A percentile compares a stretch with the other conserved stretches of the same genome.
Evolutionary conservation across 2,888 invertebrate genomes (phyloP).

Genomic region (Callyntrura sp.): DNA sequence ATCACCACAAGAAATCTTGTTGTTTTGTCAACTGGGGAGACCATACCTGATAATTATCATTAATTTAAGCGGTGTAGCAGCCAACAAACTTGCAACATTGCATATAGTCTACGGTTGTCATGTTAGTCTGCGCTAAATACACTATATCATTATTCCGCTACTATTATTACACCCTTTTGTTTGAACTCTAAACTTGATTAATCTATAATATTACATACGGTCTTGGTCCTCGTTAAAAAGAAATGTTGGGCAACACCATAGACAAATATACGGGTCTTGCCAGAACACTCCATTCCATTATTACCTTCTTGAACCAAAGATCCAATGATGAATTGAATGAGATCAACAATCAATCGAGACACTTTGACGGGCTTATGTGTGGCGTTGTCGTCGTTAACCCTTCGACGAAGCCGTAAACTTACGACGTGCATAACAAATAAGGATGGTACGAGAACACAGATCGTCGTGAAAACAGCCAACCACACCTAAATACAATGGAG

Average conservation of each 20-base stretch:
- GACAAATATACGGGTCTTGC: no score
- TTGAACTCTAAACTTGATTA: no score
- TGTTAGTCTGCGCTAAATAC: no score
- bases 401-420: slow-evolving; percentile 72
- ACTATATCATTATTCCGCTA: no score
- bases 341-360: slow-evolving; percentile 63
- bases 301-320: slow-evolving; percentile 83
- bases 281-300: no score
- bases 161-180: no score
- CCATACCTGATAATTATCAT: slow-evolving; percentile 75
- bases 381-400: slow-evolving; percentile 14
- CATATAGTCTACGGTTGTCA: no score
- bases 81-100: no score
- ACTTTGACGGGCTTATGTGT: slow-evolving; percentile 43
- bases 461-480: slow-evolving; percentile 78
- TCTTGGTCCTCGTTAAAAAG: no score
- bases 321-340: slow-evolving; percentile 82
- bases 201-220: no score
- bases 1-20: slow-evolving; percentile 81
- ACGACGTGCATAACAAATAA: slow-evolving; percentile 80
- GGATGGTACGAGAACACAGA: slow-evolving; percentile 80
- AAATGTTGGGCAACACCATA: no score
- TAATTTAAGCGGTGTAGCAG: slow-evolving; percentile 40
- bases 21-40: slow-evolving; percentile 80
- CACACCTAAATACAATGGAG: slow-evolving; percentile 79